These are phyloP conservation scores for Leucoraja erinaceus DNA, from an alignment of 2,113 vertebrate genomes.

Conservation along the genomic window DNA sequence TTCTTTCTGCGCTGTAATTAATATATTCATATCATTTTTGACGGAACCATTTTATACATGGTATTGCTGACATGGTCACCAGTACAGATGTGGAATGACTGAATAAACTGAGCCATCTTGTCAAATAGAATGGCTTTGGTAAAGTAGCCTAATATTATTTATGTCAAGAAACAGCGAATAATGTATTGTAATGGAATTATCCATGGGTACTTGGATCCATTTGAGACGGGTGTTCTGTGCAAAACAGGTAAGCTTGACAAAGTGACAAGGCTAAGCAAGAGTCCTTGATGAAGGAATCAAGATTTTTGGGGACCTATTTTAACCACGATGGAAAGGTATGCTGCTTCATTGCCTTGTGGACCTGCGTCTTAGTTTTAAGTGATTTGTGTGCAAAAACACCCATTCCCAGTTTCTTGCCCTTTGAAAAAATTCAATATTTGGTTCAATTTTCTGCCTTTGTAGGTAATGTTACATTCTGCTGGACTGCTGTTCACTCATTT, in stretches of 20 bases:
- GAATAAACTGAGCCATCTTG: background rate
- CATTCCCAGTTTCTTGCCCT: no score
- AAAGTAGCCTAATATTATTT: background rate
- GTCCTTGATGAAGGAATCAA: background rate
- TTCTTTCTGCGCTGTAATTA: background rate
- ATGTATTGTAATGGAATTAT: background rate
- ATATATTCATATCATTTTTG: background rate
- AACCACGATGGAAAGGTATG: background rate
- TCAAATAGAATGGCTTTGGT: slow-evolving; percentile 16
- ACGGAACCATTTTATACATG: background rate
- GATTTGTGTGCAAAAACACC: no score
- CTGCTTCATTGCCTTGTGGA: no score
- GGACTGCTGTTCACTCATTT: no score
- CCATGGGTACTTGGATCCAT: background rate
- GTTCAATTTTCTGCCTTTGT: no score
- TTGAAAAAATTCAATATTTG: no score
- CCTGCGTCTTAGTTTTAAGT: no score
- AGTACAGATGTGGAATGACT: background rate
- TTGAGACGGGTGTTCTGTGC: background rate
- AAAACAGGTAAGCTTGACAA: background rate
- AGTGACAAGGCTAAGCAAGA: no score
- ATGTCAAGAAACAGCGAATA: slow-evolving; percentile 23
- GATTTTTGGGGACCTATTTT: background rate
- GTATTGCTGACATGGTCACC: background rate
- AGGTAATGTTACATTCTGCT: no score